Evolutionary conservation across 2,888 invertebrate species (phyloP).

Genomic region (Agriopis aurantiaria): DNA sequence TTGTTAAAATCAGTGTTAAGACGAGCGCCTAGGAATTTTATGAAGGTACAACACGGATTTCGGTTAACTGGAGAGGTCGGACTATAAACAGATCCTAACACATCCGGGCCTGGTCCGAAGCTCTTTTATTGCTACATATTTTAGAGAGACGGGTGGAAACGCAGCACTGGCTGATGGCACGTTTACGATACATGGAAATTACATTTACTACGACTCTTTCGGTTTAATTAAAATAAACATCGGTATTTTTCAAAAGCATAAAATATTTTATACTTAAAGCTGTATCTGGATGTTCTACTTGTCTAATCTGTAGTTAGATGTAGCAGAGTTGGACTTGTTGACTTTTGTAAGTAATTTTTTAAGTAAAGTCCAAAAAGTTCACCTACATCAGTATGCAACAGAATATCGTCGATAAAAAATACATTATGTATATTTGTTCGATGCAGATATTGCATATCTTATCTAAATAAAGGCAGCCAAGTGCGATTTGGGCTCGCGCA

Average conservation of each 20-base stretch:
- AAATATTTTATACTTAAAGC: conserved; percentile 30
- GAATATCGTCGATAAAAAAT: too few relatives aligned
- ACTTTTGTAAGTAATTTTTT: neutral
- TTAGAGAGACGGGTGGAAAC: conserved; percentile 64
- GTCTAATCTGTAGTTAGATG: neutral
- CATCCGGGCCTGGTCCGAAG: conserved; percentile 73
- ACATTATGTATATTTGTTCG: too few relatives aligned
- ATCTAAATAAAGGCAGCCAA: too few relatives aligned
- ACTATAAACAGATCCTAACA: conserved; percentile 80
- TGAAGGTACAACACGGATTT: conserved; percentile 69
- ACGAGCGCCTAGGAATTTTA: conserved; percentile 52
- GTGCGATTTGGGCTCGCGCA: too few relatives aligned
- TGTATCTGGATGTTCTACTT: conserved; percentile 5
- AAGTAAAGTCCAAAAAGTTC: too few relatives aligned
- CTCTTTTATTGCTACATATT: conserved; percentile 80
- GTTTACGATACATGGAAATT: conserved; percentile 66
- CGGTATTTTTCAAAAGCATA: conserved; percentile 32
- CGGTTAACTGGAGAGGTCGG: conserved; percentile 66
- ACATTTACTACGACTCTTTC: conserved; percentile 51
- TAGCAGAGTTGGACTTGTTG: neutral
- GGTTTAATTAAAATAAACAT: conserved; percentile 44
- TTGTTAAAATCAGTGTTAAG: conserved; percentile 31
- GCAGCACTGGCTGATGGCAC: conserved; percentile 56
- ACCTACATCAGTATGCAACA: too few relatives aligned
- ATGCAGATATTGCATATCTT: too few relatives aligned